These are phyloP conservation scores for Piscicola geometra DNA, from an alignment of 2,888 invertebrate genomes.

Conservation along the genomic window DNA sequence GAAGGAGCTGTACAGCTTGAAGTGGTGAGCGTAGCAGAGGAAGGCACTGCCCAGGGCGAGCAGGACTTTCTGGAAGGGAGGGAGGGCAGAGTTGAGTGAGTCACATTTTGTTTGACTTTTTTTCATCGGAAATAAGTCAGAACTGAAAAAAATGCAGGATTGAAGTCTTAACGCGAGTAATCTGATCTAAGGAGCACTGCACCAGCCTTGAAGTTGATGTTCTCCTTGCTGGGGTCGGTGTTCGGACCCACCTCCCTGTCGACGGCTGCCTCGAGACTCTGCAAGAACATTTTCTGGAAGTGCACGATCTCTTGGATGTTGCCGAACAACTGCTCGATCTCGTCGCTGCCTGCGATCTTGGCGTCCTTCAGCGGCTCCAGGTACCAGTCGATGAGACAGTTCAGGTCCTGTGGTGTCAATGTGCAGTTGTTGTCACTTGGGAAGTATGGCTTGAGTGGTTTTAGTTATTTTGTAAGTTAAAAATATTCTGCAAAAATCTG, in stretches of 20 bases:
- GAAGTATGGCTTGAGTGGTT: too few relatives aligned
- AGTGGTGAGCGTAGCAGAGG: constrained; percentile 93
- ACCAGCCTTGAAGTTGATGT: constrained; percentile 28
- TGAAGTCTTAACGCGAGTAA: too few relatives aligned
- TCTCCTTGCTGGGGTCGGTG: constrained; percentile 26
- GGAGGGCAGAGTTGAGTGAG: too few relatives aligned
- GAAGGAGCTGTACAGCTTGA: constrained; percentile 96
- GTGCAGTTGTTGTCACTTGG: not conserved
- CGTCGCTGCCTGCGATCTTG: constrained; percentile 65
- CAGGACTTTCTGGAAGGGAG: constrained; percentile 75
- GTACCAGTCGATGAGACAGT: constrained; percentile 82
- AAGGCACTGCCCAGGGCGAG: constrained; percentile 95
- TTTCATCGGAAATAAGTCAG: not conserved
- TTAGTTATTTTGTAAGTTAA: too few relatives aligned
- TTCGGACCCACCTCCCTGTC: constrained; percentile 79
- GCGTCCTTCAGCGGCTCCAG: constrained; percentile 91
- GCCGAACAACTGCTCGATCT: constrained; percentile 90
- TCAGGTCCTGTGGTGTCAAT: constrained; percentile 73
- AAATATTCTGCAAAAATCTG: too few relatives aligned
- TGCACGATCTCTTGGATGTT: constrained; percentile 95
- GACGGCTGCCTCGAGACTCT: constrained; percentile 63
- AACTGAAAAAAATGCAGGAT: not conserved
- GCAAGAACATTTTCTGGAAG: constrained; percentile 91
- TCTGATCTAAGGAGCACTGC: too few relatives aligned
- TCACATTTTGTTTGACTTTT: not conserved